Base-by-base conservation (phyloP, 2,797 vertebrate species). In the Clarias fuscus region DNA sequence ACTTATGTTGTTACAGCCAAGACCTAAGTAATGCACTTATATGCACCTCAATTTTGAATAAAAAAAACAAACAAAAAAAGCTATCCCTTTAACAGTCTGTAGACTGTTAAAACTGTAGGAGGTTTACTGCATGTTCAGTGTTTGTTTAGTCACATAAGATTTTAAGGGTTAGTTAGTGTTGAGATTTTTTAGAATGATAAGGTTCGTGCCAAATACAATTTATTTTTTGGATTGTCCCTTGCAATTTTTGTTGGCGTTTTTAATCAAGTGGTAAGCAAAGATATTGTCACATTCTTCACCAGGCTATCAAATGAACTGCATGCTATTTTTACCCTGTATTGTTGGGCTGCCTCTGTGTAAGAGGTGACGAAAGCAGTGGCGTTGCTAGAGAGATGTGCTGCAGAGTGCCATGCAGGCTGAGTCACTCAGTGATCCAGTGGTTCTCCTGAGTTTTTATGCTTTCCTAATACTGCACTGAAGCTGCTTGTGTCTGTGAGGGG, bases 261-360 rank as follows among this genome's bases (percentile, higher is more conserved):
- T 62, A 33, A 22, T 37, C 6, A 24, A 40, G 33, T n/a, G 48
- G 13, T n/a, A 24, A 64, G 43, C 18, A 7, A 17, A 30, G 37
- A 13, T 6, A 56, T 20, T 7, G 8, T 14, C 7, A 6, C 82
- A 43, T 72, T 30, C 61, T 5, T 8, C 48, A 85, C 5, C 64
- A 82, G 43, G n/a, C 17, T 48, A 7, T 82, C 22, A 56, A 90
- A 79, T 88, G 87, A 90, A 65, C 84, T 93, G 93, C 94, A 27
- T 79, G 58, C 58, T 87, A 87, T 87, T 87, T 87, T 84, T 87
- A 65, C 82, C 67, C 43, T 27, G 27, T 72, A 80, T 72, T 64
- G 67, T 75, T 62, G 67, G 37, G 75, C 81, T 77, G 81, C 18
- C 77, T 84, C 20, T 86, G 53, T 86, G 80, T 59, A 76, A 75